These are phyloP conservation scores for Galaxea fascicularis DNA, from an alignment of 92 coral and sea anemone species.

Conservation along the genomic window DNA sequence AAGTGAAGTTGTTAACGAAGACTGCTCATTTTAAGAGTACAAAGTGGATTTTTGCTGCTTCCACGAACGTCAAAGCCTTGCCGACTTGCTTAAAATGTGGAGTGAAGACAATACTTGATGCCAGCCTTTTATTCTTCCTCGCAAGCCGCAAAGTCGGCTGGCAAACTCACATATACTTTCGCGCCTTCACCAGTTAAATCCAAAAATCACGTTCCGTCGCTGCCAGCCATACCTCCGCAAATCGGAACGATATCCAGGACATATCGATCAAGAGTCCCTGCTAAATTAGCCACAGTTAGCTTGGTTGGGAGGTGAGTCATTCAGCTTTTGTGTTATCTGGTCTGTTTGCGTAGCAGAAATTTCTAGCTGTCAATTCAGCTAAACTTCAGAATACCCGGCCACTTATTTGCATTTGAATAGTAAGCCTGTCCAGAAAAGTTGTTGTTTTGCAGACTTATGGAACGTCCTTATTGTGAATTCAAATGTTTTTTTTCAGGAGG, in stretches of 20 bases:
- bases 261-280: conserved; percentile 56
- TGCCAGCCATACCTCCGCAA: conserved; percentile 37
- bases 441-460: too few species aligned
- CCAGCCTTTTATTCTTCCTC: conserved; percentile 20
- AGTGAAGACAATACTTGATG: conserved; percentile 44
- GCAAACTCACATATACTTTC: conserved; percentile 48
- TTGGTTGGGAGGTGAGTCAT: conserved; percentile 77
- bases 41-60: neutral
- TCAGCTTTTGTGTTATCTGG: neutral
- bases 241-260: conserved; percentile 43
- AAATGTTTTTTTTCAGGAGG: conserved; percentile 51
- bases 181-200: conserved; percentile 49
- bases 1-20: too few species aligned
- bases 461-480: neutral
- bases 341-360: neutral
- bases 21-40: neutral
- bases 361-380: neutral
- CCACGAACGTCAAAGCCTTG: neutral
- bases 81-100: conserved; percentile 3
- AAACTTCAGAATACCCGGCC: too few species aligned
- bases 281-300: conserved; percentile 75
- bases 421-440: too few species aligned
- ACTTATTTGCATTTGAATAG: too few species aligned
- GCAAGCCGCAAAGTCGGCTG: conserved; percentile 46
- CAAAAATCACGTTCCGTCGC: conserved; percentile 40